Evolutionary conservation across 2,113 vertebrate genomes (phyloP).

Genomic region (Isurus oxyrinchus): DNA sequence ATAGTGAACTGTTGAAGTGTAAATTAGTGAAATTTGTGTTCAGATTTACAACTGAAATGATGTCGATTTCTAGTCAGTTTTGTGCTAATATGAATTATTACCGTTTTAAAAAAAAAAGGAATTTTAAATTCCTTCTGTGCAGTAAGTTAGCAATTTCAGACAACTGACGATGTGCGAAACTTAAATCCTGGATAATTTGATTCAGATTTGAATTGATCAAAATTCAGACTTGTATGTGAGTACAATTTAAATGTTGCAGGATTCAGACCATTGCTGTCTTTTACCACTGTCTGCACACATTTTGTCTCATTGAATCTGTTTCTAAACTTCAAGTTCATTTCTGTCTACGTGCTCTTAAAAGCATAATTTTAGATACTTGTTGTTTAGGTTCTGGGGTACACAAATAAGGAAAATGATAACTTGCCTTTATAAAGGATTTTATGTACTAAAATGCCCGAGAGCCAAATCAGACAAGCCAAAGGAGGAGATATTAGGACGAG

Average conservation of each 20-base stretch:
- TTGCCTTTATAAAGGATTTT: too few species aligned
- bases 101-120: neutral
- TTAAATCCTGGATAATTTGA: neutral
- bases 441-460: too few species aligned
- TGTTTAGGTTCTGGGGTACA: neutral
- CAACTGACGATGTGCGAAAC: too few species aligned
- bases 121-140: neutral
- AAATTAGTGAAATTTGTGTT: neutral
- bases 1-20: neutral
- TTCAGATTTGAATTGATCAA: neutral
- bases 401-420: too few species aligned
- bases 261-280: neutral
- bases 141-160: too few species aligned
- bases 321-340: neutral
- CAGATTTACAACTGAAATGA: neutral
- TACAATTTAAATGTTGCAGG: neutral
- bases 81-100: neutral
- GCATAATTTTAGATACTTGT: neutral
- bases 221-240: neutral
- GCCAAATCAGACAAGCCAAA: too few species aligned
- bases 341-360: neutral
- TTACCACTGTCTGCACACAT: neutral
- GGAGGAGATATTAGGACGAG: too few species aligned
- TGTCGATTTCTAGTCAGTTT: neutral
- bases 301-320: neutral